Conservation (phyloP, 1,140 invertebrate species). For the Caenorhabditis inopinata region DNA sequence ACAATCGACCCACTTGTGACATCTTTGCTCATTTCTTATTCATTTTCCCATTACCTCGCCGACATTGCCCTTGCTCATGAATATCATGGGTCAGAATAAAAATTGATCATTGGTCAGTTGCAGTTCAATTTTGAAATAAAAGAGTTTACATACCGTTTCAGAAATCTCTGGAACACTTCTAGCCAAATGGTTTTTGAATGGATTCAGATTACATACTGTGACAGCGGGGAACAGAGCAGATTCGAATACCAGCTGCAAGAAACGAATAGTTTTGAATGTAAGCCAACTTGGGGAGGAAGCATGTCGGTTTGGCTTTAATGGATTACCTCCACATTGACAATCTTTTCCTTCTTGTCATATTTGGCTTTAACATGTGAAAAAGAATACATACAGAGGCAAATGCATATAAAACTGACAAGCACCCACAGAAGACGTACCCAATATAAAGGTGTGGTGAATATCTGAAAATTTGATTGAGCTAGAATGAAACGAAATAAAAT, state of each 20-base stretch:
- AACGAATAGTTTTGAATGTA: not conserved
- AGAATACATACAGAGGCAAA: conserved; percentile 37
- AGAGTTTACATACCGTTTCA: conserved; percentile 51
- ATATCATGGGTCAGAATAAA: not conserved
- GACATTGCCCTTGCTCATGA: not conserved
- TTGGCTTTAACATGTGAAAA: conserved; percentile 40
- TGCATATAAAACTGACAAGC: conserved; percentile 34
- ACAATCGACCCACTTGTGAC: too few relatives aligned
- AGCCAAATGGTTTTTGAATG: conserved; percentile 62
- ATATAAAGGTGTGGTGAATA: not conserved
- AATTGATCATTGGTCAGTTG: not conserved
- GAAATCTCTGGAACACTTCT: conserved; percentile 61
- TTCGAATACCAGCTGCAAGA: conserved; percentile 62
- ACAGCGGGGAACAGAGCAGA: conserved; percentile 60
- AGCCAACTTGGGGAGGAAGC: too few relatives aligned
- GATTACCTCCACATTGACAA: conserved; percentile 63
- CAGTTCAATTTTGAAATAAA: not conserved
- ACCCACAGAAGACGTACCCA: conserved; percentile 39
- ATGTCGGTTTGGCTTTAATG: too few relatives aligned
- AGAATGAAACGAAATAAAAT: not conserved
- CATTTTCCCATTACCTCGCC: not conserved
- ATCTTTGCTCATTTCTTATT: not conserved
- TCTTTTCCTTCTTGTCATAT: conserved; percentile 58
- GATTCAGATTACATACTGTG: conserved; percentile 63
- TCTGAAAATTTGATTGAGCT: conserved; percentile 5